Evolutionary conservation across 2,888 invertebrate species (phyloP).

Genomic region (Epirrhoe tristata): DNA sequence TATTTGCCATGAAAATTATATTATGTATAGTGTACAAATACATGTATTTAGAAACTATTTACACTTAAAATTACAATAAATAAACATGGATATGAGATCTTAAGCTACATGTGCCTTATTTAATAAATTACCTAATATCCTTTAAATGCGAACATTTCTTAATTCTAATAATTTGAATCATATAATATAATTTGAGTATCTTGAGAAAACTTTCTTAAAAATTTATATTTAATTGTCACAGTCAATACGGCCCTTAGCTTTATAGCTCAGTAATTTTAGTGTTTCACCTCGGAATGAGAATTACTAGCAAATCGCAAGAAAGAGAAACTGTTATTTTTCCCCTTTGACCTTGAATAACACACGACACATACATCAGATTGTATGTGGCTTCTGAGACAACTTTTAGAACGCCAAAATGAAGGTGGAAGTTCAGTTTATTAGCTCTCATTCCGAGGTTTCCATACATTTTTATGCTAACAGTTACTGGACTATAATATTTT

Average conservation of each 20-base stretch:
- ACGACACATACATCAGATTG: no score
- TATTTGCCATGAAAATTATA: background rate
- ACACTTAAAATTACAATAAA: conserved; percentile 41
- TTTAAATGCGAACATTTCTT: conserved; percentile 10
- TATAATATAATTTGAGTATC: background rate
- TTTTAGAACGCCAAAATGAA: no score
- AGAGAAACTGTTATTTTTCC: no score
- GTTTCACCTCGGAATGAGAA: no score
- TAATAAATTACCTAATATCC: conserved; percentile 8
- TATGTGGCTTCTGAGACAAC: no score
- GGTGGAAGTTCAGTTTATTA: no score
- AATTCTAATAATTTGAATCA: background rate
- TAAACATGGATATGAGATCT: conserved; percentile 52
- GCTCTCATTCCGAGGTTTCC: no score
- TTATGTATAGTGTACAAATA: conserved; percentile 12
- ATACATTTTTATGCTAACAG: no score
- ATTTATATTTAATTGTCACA: background rate
- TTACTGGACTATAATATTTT: no score
- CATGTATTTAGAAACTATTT: conserved; percentile 12
- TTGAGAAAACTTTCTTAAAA: background rate
- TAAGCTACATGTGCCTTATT: conserved; percentile 42
- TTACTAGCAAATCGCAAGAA: no score
- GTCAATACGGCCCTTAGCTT: background rate
- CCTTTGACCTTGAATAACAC: no score
- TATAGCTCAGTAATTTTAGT: no score